Percentiles rank a stretch among this genome's conserved stretches.
Evolutionary conservation across 2,113 vertebrate species (phyloP).

Genomic region (Pandion haliaetus): DNA sequence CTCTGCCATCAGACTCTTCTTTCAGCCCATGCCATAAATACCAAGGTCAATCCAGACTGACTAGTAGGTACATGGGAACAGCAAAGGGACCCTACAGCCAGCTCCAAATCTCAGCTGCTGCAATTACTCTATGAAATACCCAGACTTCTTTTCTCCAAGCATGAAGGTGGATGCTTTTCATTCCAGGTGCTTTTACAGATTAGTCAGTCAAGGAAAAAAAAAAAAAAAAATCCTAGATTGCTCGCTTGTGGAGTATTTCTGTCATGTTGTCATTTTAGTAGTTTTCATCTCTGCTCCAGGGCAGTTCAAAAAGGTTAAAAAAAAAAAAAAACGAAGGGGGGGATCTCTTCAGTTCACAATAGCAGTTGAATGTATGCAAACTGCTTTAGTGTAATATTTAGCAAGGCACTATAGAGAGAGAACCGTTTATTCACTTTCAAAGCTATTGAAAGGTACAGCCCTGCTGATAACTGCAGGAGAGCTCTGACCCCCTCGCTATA

Average conservation of each 20-base stretch:
- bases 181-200: constrained; percentile 6
- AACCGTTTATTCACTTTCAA: neutral
- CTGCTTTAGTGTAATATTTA: neutral
- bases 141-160: neutral
- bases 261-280: neutral
- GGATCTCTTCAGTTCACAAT: neutral
- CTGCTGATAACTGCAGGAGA: neutral
- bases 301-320: neutral
- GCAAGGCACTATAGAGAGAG: neutral
- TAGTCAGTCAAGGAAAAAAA: neutral
- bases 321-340: neutral
- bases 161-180: neutral
- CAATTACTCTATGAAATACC: neutral
- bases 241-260: neutral
- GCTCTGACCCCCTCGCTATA: neutral
- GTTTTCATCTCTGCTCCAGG: neutral
- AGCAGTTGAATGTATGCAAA: neutral
- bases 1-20: neutral
- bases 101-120: neutral
- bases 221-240: neutral
- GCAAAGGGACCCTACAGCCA: neutral
- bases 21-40: neutral
- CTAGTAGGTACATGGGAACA: neutral
- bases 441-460: neutral
- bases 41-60: neutral